Evolutionary conservation across 2,113 vertebrate genomes (phyloP).

Genomic region (Cheirogaleus medius): DNA sequence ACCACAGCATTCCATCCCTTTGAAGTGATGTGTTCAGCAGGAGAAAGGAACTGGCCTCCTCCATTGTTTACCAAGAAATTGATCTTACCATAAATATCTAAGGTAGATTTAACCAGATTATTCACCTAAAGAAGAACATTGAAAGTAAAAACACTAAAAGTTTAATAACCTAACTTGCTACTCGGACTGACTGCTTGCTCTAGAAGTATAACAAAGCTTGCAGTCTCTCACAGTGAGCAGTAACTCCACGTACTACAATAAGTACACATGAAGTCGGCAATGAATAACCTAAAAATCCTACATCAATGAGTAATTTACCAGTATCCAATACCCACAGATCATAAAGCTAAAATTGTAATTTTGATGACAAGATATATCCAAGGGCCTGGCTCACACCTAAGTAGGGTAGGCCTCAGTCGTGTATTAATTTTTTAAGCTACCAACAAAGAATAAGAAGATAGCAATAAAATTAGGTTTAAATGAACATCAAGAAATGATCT

Average conservation of each 20-base stretch:
- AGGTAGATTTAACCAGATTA: conserved; percentile 88
- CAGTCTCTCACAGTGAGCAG: not conserved
- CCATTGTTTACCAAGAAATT: conserved; percentile 96
- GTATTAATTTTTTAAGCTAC: not conserved
- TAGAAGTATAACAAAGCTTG: not conserved
- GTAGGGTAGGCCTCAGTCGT: not conserved
- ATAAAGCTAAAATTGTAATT: not conserved
- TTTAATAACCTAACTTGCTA: conserved; percentile 14
- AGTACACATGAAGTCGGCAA: not conserved
- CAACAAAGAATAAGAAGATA: not conserved
- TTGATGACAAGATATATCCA: not conserved
- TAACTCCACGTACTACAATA: not conserved
- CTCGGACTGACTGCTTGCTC: not conserved
- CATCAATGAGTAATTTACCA: not conserved
- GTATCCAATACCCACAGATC: not conserved
- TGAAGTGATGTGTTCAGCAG: conserved; percentile 85
- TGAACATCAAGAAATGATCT: not conserved
- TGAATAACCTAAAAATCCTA: not conserved
- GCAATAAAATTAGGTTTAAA: not conserved
- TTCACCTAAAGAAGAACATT: conserved; percentile 87
- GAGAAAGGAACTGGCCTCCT: conserved; percentile 93
- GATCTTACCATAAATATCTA: conserved; percentile 88
- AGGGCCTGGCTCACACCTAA: not conserved
- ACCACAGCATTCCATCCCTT: conserved; percentile 97
- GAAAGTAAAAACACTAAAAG: not conserved